A percentile compares a stretch with the other conserved stretches of the same genome.
These are phyloP conservation scores for Clarias magur DNA, from an alignment of 2,113 vertebrate genomes.

Conservation along the genomic window DNA sequence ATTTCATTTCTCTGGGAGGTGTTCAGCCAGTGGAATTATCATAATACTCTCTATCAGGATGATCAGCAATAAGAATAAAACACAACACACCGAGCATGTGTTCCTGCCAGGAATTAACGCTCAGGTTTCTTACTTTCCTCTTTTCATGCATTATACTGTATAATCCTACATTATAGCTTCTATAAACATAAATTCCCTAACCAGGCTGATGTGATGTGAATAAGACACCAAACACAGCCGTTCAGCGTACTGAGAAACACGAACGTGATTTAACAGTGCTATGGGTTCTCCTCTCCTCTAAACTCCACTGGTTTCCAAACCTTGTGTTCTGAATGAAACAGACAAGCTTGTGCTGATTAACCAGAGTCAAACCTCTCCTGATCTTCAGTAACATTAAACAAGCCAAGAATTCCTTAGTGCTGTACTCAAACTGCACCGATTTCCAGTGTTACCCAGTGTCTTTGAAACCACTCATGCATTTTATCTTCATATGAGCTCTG, in stretches of 20 bases:
- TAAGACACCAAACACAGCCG: not conserved
- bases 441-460: not conserved
- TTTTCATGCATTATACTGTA: not conserved
- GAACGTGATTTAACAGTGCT: not conserved
- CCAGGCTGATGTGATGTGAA: not conserved
- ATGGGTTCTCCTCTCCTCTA: not conserved
- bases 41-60: not conserved
- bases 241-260: not conserved
- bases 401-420: not conserved
- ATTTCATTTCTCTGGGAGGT: no score
- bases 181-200: not conserved
- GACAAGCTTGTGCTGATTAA: not conserved
- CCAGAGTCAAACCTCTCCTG: not conserved
- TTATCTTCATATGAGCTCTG: not conserved
- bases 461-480: not conserved
- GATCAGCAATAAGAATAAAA: no score
- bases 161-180: not conserved
- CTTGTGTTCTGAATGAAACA: not conserved
- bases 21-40: not conserved
- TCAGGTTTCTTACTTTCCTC: no score
- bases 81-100: no score
- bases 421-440: not conserved
- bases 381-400: constrained; percentile 5
- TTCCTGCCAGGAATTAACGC: no score
- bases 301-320: not conserved